These are phyloP conservation scores for Sceloporus tristichus DNA, from an alignment of 2,113 vertebrate genomes.

Conservation along the genomic window DNA sequence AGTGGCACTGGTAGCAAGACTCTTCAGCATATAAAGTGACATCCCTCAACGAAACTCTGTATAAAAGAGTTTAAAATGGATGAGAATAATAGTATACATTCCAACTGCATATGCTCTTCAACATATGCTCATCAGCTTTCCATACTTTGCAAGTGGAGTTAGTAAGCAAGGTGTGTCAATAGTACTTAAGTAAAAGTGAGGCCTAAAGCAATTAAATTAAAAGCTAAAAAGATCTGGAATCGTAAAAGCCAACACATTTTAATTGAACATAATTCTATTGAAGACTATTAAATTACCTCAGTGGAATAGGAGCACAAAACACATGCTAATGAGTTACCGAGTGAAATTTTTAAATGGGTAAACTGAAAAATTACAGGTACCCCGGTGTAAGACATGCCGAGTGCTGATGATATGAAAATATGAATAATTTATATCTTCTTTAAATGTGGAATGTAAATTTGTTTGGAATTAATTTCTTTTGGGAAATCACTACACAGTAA, in stretches of 20 bases:
- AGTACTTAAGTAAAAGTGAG: constrained; percentile 69
- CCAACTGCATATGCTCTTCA: not conserved
- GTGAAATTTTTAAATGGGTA: constrained; percentile 77
- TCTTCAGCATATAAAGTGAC: not conserved
- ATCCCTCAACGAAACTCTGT: not conserved
- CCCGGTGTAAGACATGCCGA: constrained; percentile 80
- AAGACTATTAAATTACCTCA: constrained; percentile 78
- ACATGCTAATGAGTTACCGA: constrained; percentile 73
- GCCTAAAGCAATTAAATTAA: constrained; percentile 72
- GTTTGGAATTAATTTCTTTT: constrained; percentile 82
- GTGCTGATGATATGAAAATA: constrained; percentile 83
- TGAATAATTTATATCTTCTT: constrained; percentile 91
- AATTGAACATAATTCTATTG: constrained; percentile 76
- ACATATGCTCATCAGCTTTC: constrained; percentile 36
- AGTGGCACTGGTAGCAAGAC: not conserved
- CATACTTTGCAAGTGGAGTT: constrained; percentile 53
- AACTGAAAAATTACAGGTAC: constrained; percentile 81
- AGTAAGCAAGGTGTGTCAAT: constrained; percentile 60
- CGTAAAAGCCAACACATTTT: constrained; percentile 74
- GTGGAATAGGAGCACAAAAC: constrained; percentile 72
- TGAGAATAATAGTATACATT: not conserved
- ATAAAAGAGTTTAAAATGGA: not conserved
- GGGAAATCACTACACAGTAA: constrained; percentile 82
- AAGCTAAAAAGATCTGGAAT: constrained; percentile 70
- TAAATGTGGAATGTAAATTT: constrained; percentile 89